Evolutionary conservation across 2,888 invertebrate genomes (phyloP), one percentile per base, ranked within the genome.

Genomic region (Drosophila anomelani): DNA sequence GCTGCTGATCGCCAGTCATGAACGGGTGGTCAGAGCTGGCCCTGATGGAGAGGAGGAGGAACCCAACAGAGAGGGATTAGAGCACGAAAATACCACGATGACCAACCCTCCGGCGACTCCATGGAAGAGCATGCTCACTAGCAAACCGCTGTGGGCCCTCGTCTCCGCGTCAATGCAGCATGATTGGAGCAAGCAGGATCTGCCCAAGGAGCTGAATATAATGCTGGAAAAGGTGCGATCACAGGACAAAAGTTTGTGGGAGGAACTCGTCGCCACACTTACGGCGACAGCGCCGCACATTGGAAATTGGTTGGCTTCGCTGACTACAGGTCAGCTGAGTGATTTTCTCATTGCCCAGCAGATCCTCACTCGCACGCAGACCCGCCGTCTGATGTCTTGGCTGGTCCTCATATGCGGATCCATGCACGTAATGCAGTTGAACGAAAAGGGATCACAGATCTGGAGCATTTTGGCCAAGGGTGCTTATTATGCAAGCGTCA

Each of bases 141-240:
- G 95, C 1, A 93, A 94, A 0, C 95, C 96, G 0, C 91, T 96
- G 13, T 95, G 96, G 95, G 96, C 96, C 0, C 90, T 96, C 2
- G 94, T 96, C 4, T 94, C 94, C 54, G 96, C 96, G 77, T 95
- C 95, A 92, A 91, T 94, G 61, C 94, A 94, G 12, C 94, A 94
- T 83, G 94, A 94, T 80, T 95, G 94, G 94, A 94, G 94, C 2
- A 94, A 94, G 75, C 77, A 76, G 39, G 57, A 78, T 43, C n/a
- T 77, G 41, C 56, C 77, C 1, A 69, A 75, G 29, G 67, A 81
- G 7, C 49, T 88, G 59, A 64, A 84, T 13, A n/a, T 57, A 15
- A 7, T 70, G 29, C 44, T 83, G 12, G 53, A 76, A 0, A 56
- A 86, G 0, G 7, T 84, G 2, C 47, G 70, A 2, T 12, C 49